phyloP scores from a whole-genome alignment of 2,888 invertebrate genomes.

The Sepiola atlantica region DNA sequence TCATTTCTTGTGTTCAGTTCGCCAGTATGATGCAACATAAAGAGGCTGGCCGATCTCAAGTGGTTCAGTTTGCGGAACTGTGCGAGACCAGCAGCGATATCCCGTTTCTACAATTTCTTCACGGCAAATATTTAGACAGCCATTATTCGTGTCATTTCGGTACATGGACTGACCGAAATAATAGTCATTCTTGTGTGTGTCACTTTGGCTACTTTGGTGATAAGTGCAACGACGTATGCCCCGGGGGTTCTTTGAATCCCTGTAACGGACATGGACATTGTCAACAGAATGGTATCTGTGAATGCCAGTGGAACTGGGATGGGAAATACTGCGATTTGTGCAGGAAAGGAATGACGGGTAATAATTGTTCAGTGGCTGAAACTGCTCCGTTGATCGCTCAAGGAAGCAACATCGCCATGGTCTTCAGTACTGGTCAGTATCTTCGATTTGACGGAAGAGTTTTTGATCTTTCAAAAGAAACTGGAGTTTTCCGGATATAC shows the following conservation, averaged over 20 bases:
- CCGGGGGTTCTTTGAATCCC: slow-evolving; percentile 58
- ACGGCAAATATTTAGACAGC: slow-evolving; percentile 49
- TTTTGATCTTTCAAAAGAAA: slow-evolving; percentile 54
- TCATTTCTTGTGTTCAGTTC: slow-evolving; percentile 51
- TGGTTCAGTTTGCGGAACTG: slow-evolving; percentile 52
- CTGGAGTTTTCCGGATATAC: slow-evolving; percentile 55
- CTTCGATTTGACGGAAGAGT: slow-evolving; percentile 59
- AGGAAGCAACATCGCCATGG: slow-evolving; percentile 53
- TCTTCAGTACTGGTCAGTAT: slow-evolving; percentile 57
- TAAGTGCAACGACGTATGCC: slow-evolving; percentile 57
- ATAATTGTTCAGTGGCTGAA: slow-evolving; percentile 57
- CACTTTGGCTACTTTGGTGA: slow-evolving; percentile 57
- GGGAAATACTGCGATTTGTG: slow-evolving; percentile 55
- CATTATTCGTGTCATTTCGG: slow-evolving; percentile 58
- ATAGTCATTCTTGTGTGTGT: slow-evolving; percentile 56
- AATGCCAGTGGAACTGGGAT: slow-evolving; percentile 63
- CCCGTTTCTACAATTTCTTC: slow-evolving; percentile 24
- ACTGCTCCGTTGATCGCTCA: slow-evolving; percentile 50
- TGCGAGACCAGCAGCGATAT: slow-evolving; percentile 53
- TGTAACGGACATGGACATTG: slow-evolving; percentile 61
- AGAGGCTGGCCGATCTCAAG: slow-evolving; percentile 52
- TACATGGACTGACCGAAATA: slow-evolving; percentile 47
- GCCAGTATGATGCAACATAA: slow-evolving; percentile 50
- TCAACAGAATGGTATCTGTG: slow-evolving; percentile 55
- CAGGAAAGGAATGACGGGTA: slow-evolving; percentile 50